Base-by-base conservation (phyloP, 2,797 vertebrate genomes). In the Pygocentrus nattereri region DNA sequence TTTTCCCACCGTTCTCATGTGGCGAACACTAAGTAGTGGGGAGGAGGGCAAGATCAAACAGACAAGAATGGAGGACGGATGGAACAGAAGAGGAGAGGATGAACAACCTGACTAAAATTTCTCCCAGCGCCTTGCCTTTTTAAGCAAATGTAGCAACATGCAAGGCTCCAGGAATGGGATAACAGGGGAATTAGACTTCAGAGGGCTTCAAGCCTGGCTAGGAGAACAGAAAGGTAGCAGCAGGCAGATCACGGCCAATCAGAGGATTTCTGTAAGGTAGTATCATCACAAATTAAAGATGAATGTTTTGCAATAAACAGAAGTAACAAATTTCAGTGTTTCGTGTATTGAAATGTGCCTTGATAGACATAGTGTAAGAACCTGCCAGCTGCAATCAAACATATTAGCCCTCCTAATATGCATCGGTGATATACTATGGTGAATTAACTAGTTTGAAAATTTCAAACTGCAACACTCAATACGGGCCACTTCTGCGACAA, bases 41-140 rank as follows among this genome's bases (percentile, higher is more conserved):
- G 85, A 88, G 82, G 84, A 73, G n/a, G 19, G 34, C 18, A 2
- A 95, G 94, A 95, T 95, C 93, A 95, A 95, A 94, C 91, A 88
- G 89, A 87, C 77, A 82, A 30, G 88, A n/a, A n/a, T n/a, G n/a
- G n/a, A 90, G 89, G 90, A 90, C 85, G 87, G 84, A 34, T 25
- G 78, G 85, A 67, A 58, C 41, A 44, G 71, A 34, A 52, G 19
- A 58, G 31, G 31, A 65, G 31, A 19, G 62, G 31, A 85, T 85
- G 58, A 85, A 76, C 25, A 38, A 87, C 81, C 38, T 88, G 89
- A 92, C 86, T 89, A 85, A 92, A 91, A 93, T 92, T 89, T 89
- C 87, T 92, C 89, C 61, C 31, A n/a, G 62, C 31, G 7, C 10
- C 31, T 65, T n/a, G 30, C 31, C 64, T 41, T 67, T 67, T 41